Evolutionary conservation across 2,113 vertebrate species (phyloP).

Genomic region (Chloroceryle aenea): DNA sequence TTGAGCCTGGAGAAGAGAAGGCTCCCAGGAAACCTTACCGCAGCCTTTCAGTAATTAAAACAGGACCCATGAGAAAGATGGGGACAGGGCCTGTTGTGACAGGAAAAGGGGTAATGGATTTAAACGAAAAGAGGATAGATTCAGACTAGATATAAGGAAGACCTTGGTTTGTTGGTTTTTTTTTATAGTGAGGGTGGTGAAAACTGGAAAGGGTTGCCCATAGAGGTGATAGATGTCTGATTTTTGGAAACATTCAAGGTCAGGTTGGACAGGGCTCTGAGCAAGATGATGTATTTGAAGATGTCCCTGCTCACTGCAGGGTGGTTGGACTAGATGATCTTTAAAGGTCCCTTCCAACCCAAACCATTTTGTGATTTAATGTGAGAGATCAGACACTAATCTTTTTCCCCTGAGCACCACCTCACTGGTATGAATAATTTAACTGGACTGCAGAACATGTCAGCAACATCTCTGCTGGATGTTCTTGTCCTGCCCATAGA

Average conservation of each 20-base stretch:
- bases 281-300: background rate
- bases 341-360: background rate
- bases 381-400: background rate
- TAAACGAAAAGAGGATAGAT: background rate
- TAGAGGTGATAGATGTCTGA: background rate
- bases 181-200: background rate
- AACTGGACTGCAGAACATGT: background rate
- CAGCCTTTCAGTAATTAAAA: background rate
- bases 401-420: background rate
- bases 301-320: background rate
- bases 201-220: background rate
- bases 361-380: background rate
- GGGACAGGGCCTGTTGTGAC: background rate
- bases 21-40: background rate
- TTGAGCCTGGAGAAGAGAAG: background rate
- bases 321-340: background rate
- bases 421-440: constrained; percentile 19
- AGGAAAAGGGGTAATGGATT: background rate
- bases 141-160: background rate
- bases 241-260: background rate
- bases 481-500: background rate
- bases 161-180: background rate
- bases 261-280: background rate
- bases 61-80: background rate
- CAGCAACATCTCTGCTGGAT: background rate